These are phyloP conservation scores for Callipepla squamata DNA, from an alignment of 2,113 vertebrate species.

Conservation along the genomic window DNA sequence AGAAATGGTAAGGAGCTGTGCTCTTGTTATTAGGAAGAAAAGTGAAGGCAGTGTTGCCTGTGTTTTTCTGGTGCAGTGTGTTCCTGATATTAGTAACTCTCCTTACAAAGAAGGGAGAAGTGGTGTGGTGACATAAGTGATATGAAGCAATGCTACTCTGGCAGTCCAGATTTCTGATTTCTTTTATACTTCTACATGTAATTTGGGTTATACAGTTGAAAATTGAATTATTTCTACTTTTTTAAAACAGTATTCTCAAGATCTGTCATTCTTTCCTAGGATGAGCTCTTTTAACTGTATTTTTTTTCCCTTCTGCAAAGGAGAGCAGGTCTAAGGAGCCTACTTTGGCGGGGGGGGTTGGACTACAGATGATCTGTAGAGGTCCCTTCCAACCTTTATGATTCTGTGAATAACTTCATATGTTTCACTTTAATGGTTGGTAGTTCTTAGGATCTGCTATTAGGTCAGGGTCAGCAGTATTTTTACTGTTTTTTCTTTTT, in stretches of 20 bases:
- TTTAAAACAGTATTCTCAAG: background rate
- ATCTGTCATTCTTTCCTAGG: background rate
- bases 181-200: background rate
- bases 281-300: background rate
- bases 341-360: no score
- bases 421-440: background rate
- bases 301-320: background rate
- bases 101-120: background rate
- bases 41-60: background rate
- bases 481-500: background rate
- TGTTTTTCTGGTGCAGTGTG: background rate
- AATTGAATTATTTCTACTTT: background rate
- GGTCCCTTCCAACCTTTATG: no score
- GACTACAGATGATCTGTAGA: no score
- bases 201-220: background rate
- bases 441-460: background rate
- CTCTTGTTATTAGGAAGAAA: background rate
- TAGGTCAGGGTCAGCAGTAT: background rate
- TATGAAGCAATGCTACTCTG: background rate
- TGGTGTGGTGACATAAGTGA: background rate
- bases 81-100: background rate
- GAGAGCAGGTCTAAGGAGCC: background rate
- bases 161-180: background rate
- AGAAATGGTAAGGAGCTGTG: background rate
- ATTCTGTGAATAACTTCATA: background rate